These are phyloP conservation scores for Poliocrania exsul DNA, from an alignment of 2,797 vertebrate species.

Conservation along the genomic window DNA sequence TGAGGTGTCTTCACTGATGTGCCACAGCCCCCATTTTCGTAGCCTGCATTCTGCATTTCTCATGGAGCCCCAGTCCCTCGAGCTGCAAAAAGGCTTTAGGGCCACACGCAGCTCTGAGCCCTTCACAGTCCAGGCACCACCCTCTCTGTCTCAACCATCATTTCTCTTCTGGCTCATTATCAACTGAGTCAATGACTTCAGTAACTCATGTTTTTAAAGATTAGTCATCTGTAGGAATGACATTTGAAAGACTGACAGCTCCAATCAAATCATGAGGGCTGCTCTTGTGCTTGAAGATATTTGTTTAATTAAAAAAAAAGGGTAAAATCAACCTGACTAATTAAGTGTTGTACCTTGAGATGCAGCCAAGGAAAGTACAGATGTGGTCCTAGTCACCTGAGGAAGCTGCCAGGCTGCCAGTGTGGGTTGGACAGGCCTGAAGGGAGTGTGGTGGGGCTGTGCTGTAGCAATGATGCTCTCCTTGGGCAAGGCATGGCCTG, in stretches of 20 bases:
- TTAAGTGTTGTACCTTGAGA: neutral
- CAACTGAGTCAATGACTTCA: neutral
- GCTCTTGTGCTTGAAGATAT: neutral
- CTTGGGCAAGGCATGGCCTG: neutral
- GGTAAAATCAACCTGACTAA: neutral
- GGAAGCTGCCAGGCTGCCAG: neutral
- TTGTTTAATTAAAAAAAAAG: neutral
- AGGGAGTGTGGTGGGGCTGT: neutral
- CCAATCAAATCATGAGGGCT: slow-evolving; percentile 19
- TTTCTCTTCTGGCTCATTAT: neutral
- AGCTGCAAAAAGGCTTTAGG: neutral
- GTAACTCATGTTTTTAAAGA: slow-evolving; percentile 25
- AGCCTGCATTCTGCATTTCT: neutral
- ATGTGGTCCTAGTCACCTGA: neutral
- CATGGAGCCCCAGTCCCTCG: rapidly evolving
- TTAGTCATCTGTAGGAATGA: slow-evolving; percentile 40
- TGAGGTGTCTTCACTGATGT: neutral
- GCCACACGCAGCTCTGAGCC: neutral
- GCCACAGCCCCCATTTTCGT: rapidly evolving
- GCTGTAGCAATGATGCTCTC: neutral
- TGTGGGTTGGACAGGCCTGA: neutral
- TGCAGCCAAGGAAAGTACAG: neutral
- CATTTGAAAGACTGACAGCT: slow-evolving; percentile 50
- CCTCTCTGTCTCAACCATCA: neutral
- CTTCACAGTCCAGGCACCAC: neutral